Percentiles rank a stretch among this genome's conserved stretches.
phyloP scores from a whole-genome alignment of 2,888 invertebrate species.

The Macaria liturata region DNA sequence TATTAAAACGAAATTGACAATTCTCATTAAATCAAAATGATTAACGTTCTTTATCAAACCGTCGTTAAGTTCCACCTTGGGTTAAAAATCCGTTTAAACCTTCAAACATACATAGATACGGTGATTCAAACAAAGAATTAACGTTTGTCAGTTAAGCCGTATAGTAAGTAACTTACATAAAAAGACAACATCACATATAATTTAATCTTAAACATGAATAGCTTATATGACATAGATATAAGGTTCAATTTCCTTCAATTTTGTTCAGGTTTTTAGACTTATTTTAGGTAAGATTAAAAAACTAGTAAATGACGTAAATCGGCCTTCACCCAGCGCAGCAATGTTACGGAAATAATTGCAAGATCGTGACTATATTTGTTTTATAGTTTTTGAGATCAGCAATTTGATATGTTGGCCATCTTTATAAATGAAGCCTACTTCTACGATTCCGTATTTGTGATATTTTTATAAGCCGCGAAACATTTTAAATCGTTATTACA shows the following conservation, averaged over 20 bases:
- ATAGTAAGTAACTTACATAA: constrained; percentile 28
- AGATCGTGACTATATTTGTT: constrained; percentile 43
- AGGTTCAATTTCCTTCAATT: no score
- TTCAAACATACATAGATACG: background rate
- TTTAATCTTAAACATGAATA: no score
- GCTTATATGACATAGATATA: no score
- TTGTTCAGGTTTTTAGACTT: no score
- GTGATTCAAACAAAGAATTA: constrained; percentile 14
- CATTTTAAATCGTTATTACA: no score
- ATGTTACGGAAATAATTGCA: constrained; percentile 56
- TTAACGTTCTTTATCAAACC: no score
- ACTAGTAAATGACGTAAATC: constrained; percentile 43
- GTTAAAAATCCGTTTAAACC: background rate
- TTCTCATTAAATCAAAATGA: no score
- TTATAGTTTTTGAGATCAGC: constrained; percentile 24
- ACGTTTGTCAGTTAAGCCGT: constrained; percentile 19
- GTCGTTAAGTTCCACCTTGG: background rate
- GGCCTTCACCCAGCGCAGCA: constrained; percentile 55
- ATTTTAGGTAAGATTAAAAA: no score
- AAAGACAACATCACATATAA: constrained; percentile 3
- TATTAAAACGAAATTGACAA: no score
- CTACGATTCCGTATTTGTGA: no score
- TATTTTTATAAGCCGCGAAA: no score
- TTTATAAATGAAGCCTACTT: background rate
- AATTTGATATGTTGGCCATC: constrained; percentile 12